Conservation (phyloP, 2,888 invertebrate species). For the Harpalus rufipes region DNA sequence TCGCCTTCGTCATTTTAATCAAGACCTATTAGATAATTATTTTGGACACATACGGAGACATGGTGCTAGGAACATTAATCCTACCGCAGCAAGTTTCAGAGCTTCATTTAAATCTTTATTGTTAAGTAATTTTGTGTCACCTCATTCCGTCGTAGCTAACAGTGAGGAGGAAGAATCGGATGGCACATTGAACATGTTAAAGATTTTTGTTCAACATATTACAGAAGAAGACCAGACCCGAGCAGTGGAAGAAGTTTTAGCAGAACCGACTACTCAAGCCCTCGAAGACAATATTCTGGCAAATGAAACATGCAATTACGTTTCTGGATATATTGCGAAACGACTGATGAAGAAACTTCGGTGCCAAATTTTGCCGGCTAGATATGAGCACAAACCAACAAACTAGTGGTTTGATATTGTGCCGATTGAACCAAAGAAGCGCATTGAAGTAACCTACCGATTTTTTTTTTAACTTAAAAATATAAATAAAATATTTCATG, state of each 20-base stretch:
- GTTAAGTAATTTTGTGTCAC: slow-evolving; percentile 68
- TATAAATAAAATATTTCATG: too few relatives aligned
- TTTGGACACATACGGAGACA: slow-evolving; percentile 68
- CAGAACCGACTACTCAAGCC: neutral
- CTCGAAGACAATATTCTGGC: neutral
- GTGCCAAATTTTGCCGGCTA: neutral
- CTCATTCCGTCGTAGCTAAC: slow-evolving; percentile 67
- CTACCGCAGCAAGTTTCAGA: slow-evolving; percentile 65
- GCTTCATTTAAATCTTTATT: slow-evolving; percentile 68
- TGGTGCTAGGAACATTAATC: slow-evolving; percentile 68
- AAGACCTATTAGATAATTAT: slow-evolving; percentile 69
- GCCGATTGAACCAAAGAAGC: neutral
- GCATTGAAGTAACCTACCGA: neutral
- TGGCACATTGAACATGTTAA: slow-evolving; percentile 36
- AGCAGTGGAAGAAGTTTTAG: neutral
- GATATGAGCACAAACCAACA: neutral
- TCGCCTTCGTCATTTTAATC: slow-evolving; percentile 68
- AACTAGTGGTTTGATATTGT: neutral
- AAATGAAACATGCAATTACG: too few relatives aligned
- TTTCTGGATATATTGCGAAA: too few relatives aligned
- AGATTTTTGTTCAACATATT: neutral
- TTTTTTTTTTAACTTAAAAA: too few relatives aligned
- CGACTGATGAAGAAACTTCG: neutral
- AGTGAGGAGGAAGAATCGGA: slow-evolving; percentile 68
- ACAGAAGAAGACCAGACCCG: neutral